phyloP scores from a whole-genome alignment of 1,140 invertebrate species.

The Drosophila tristis region DNA sequence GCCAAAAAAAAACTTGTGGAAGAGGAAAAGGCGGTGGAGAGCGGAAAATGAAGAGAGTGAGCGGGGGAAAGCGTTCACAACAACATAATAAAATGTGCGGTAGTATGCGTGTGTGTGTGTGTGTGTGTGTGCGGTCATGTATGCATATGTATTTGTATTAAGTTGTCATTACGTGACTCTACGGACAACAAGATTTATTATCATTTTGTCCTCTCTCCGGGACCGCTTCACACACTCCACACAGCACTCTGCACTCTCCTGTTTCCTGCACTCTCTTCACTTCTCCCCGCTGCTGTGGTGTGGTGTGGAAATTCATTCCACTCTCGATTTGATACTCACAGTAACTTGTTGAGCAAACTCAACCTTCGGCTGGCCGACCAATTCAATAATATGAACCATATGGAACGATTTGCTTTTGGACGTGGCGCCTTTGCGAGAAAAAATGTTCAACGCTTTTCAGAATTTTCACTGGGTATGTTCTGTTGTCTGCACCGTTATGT shows the following conservation, averaged over 20 bases:
- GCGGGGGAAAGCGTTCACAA: slow-evolving; percentile 45
- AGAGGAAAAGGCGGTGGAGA: not conserved
- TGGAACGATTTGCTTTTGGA: slow-evolving; percentile 83
- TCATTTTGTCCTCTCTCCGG: slow-evolving; percentile 42
- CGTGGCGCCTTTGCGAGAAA: slow-evolving; percentile 80
- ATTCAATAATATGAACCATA: slow-evolving; percentile 84
- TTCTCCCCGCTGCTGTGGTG: slow-evolving; percentile 7
- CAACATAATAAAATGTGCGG: slow-evolving; percentile 78
- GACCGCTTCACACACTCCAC: not conserved
- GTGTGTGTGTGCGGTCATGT: slow-evolving; percentile 50
- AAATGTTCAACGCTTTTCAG: slow-evolving; percentile 36
- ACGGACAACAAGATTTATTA: slow-evolving; percentile 83
- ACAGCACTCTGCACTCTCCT: not conserved
- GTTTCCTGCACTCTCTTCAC: slow-evolving; percentile 8
- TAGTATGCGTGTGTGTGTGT: slow-evolving; percentile 24
- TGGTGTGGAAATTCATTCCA: slow-evolving; percentile 58
- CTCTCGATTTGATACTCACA: slow-evolving; percentile 75
- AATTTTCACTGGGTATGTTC: slow-evolving; percentile 51
- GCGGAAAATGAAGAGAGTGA: slow-evolving; percentile 4
- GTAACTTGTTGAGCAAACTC: slow-evolving; percentile 84
- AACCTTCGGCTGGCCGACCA: slow-evolving; percentile 84
- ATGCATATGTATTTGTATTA: slow-evolving; percentile 83
- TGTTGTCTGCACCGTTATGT: slow-evolving; percentile 16
- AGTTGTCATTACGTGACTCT: slow-evolving; percentile 84
- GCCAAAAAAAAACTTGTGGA: slow-evolving; percentile 17